Base-by-base conservation (phyloP, 2,113 vertebrate species). In the Chaetops frenatus region DNA sequence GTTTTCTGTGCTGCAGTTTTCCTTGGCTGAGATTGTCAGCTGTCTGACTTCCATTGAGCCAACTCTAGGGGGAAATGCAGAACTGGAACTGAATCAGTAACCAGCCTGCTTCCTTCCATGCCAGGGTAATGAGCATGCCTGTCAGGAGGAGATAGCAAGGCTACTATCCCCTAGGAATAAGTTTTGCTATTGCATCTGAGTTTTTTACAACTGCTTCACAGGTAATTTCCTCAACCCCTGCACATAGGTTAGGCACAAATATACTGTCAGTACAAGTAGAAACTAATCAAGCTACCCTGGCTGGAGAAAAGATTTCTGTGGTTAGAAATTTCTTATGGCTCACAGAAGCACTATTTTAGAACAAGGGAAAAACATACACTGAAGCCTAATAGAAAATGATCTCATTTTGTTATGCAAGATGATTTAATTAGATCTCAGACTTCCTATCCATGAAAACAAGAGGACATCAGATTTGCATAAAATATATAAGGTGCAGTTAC, bases 381-480 rank as follows among this genome's bases (percentile, higher is more conserved):
- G 20, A 95, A 78, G 28, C 10, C 70, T 76, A 85, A 90, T 88
- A 42, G 83, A 81, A 93, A 94, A 76, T 90, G 27, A 60, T 51
- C 44, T 88, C 47, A 27, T 89, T 94, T 95, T 88, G 44, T 79
- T 90, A 51, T 47, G n/a, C 86, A 92, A 78, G 48, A 57, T 50
- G n/a, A 57, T 92, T 92, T 96, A 93, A 95, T 95, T 94, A 95
- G 42, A 81, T 87, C 74, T 95, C 81, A 70, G 54, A 42, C 15
- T 77, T 86, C 87, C 45, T 95, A 11, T 90, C 78, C 7, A 1
- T 89, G 60, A 87, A 72, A 96, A 67, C 15, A 93, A 92, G 50
- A 50, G 61, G 24, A 48, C 56, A 80, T 93, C 57, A 74, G 6
- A 95, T 85, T 92, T 93, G n/a, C 48, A 76, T 92, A 80, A 90